A percentile compares a stretch with the other conserved stretches of the same genome.
Evolutionary conservation across 2,888 invertebrate genomes (phyloP).

Genomic region (Torymus aiolomorphi): DNA sequence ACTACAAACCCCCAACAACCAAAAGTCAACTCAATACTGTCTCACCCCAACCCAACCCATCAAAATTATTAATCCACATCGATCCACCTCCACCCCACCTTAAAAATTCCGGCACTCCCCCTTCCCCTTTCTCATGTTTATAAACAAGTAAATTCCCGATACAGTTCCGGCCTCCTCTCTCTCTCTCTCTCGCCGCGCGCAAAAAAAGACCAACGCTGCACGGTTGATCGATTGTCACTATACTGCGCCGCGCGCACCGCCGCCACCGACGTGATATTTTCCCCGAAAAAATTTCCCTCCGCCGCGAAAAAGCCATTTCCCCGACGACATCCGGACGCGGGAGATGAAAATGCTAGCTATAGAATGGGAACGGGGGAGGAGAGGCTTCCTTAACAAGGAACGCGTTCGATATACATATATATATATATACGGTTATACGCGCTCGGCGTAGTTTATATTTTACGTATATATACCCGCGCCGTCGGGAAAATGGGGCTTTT

Average conservation of each 20-base stretch:
- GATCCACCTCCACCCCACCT: background rate
- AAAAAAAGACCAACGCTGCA: background rate
- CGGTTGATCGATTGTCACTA: conserved; percentile 39
- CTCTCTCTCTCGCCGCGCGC: background rate
- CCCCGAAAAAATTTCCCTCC: conserved; percentile 19
- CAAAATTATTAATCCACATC: conserved; percentile 13
- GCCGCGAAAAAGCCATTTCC: conserved; percentile 33
- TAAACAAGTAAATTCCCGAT: conserved; percentile 42
- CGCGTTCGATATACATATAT: too few species aligned
- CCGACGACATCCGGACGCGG: conserved; percentile 7
- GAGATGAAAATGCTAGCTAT: too few species aligned
- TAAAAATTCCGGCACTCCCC: background rate
- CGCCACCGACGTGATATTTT: background rate
- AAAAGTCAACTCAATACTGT: too few species aligned
- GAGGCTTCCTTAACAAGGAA: too few species aligned
- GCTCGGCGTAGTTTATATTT: too few species aligned
- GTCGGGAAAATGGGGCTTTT: too few species aligned
- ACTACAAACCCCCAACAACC: too few species aligned
- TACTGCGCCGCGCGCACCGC: background rate
- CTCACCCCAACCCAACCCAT: background rate
- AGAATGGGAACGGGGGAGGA: too few species aligned
- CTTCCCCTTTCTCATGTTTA: conserved; percentile 22
- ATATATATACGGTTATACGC: too few species aligned
- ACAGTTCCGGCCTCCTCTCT: background rate
- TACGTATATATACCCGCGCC: too few species aligned